Evolutionary conservation across 2,113 vertebrate genomes (phyloP), one percentile per base, ranked within the genome.

Genomic region (Bucco capensis): DNA sequence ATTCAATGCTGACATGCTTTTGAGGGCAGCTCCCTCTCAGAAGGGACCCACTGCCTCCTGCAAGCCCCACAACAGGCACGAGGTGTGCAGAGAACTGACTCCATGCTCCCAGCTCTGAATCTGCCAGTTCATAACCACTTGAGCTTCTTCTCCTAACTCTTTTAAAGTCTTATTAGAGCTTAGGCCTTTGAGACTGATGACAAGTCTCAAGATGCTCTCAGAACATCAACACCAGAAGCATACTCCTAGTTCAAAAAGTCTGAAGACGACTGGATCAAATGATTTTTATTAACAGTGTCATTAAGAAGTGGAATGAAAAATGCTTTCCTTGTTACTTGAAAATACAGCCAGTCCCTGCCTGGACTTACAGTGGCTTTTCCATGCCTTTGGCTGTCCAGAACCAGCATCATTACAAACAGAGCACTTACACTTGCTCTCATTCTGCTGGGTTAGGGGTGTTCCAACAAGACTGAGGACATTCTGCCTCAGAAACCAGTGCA

Each of bases 331-430:
- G 21, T 54, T 47, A 31, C 12, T 51, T 56, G 37, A 77, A 87
- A 79, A 72, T 3, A 15, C 30, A 82, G 19, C 2, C 0, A 46
- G n/a, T n/a, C 16, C 27, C 28, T 44, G 33, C 21, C 23, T 6
- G 17, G 40, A 40, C 8, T 66, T 66, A 49, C 0, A 70, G 33
- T 12, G 24, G n/a, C 21, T 27, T 50, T 90, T 35, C 24, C 12
- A 19, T 75, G 82, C 18, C 12, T 91, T 74, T 58, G 46, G 9
- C 11, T 28, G 19, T 30, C 24, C 38, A 44, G 23, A 81, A 73
- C 31, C 10, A 33, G 11, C 13, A 31, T 16, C 1, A 0, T 21
- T 47, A 31, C n/a, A 57, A 86, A 66, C 0, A 0, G 12, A 78
- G 58, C 5, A 3, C 64, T 79, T 40, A 31, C 7, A 31, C 16